Conservation (phyloP, 1,140 invertebrate species). For the Papilio dardanus region DNA sequence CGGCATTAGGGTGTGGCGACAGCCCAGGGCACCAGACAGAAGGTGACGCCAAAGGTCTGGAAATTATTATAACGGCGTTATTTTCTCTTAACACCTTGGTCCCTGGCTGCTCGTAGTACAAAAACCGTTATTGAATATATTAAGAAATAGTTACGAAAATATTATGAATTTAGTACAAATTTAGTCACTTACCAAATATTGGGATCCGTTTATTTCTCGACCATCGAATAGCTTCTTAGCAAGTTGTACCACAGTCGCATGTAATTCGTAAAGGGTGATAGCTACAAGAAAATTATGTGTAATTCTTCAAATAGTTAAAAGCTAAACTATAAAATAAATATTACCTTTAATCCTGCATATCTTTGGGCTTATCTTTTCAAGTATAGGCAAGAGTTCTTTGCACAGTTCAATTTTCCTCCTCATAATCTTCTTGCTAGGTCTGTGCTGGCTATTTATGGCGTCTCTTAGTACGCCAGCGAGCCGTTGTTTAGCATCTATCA, state of each 20-base stretch:
- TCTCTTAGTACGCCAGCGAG: constrained; percentile 84
- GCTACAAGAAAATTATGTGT: constrained; percentile 72
- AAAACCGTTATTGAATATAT: no score
- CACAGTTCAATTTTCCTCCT: constrained; percentile 86
- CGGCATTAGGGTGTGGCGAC: no score
- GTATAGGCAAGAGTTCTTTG: constrained; percentile 84
- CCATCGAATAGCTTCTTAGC: constrained; percentile 84
- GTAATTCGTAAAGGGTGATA: constrained; percentile 89
- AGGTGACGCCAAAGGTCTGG: no score
- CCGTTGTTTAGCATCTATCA: constrained; percentile 86
- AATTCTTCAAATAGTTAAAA: not conserved
- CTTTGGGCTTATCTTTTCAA: constrained; percentile 88
- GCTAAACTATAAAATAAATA: not conserved
- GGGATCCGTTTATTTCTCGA: constrained; percentile 80
- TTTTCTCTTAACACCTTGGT: no score
- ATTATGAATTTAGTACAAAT: no score
- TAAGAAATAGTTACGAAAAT: no score
- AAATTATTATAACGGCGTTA: no score
- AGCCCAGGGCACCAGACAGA: no score
- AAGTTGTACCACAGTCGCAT: constrained; percentile 85
- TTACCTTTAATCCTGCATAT: constrained; percentile 88
- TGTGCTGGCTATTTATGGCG: constrained; percentile 78
- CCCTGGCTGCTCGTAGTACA: no score
- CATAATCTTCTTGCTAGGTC: constrained; percentile 83
- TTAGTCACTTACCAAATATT: constrained; percentile 78